Percentiles rank a stretch among this genome's conserved stretches.
Evolutionary conservation across 2,113 vertebrate species (phyloP).

Genomic region (Sorex fumeus): DNA sequence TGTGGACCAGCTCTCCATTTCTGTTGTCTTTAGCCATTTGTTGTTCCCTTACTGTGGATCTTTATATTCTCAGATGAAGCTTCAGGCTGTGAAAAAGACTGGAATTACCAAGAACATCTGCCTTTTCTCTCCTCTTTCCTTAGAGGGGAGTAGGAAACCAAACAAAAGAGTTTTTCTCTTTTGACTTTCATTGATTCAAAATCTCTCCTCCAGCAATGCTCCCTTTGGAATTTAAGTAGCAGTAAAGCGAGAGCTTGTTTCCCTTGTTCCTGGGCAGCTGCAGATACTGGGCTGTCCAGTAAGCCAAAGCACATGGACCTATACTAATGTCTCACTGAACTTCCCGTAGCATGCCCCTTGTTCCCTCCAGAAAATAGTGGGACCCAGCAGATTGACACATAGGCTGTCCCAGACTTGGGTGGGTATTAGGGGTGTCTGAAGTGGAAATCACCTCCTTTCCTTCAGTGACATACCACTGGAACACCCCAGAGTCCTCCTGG

Average conservation of each 20-base stretch:
- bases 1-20: too few relatives aligned
- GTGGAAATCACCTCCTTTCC: neutral
- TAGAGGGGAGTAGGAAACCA: neutral
- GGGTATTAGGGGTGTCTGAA: slow-evolving; percentile 2
- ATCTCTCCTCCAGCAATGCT: neutral
- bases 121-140: neutral
- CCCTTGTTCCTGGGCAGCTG: neutral
- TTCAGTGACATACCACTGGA: slow-evolving; percentile 35
- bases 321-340: slow-evolving; percentile 45
- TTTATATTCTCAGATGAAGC: slow-evolving; percentile 7
- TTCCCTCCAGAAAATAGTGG: neutral
- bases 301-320: neutral
- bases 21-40: too few relatives aligned
- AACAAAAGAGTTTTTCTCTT: neutral
- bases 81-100: slow-evolving; percentile 48
- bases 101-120: slow-evolving; percentile 25
- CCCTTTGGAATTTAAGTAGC: neutral
- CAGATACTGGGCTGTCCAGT: neutral
- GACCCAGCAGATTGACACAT: neutral
- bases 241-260: neutral
- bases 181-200: slow-evolving; percentile 21
- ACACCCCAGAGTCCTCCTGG: slow-evolving; percentile 36
- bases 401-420: neutral
- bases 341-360: neutral
- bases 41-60: too few relatives aligned